phyloP scores from a whole-genome alignment of 2,797 vertebrate genomes.

The Okamejei kenojei region DNA sequence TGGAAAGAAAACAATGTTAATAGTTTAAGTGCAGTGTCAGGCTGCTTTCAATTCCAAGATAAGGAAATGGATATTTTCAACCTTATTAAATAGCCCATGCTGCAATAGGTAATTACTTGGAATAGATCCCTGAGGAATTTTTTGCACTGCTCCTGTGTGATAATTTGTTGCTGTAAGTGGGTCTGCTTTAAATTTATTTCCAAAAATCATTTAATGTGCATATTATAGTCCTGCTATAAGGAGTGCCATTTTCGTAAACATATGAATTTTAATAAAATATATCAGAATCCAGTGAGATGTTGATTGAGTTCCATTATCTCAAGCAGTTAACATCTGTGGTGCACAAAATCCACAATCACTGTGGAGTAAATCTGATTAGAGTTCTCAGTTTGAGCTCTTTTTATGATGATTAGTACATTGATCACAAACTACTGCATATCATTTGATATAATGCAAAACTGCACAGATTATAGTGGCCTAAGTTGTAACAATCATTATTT shows the following conservation, averaged over 20 bases:
- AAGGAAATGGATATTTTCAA: conserved; percentile 36
- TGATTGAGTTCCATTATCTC: background rate
- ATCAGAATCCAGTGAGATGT: background rate
- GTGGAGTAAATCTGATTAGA: background rate
- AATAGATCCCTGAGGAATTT: background rate
- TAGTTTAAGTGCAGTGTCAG: background rate
- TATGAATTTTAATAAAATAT: conserved; percentile 3
- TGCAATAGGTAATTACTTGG: conserved; percentile 35
- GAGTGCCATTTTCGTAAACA: background rate
- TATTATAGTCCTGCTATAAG: background rate
- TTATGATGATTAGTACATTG: background rate
- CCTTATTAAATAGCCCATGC: conserved; percentile 16
- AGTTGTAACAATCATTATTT: background rate
- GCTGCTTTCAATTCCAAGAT: conserved; percentile 23
- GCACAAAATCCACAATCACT: background rate
- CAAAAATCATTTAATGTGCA: background rate
- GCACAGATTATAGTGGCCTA: background rate
- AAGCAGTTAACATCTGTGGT: background rate
- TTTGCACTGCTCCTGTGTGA: conserved; percentile 30
- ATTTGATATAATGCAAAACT: conserved; percentile 7
- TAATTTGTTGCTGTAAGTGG: background rate
- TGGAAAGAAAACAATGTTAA: conserved; percentile 32
- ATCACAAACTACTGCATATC: background rate
- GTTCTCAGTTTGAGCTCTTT: background rate
- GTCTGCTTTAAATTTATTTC: background rate